Evolutionary conservation across 2,888 invertebrate genomes (phyloP), one percentile per base, ranked within the genome.

Genomic region (Eupithecia exiguata): DNA sequence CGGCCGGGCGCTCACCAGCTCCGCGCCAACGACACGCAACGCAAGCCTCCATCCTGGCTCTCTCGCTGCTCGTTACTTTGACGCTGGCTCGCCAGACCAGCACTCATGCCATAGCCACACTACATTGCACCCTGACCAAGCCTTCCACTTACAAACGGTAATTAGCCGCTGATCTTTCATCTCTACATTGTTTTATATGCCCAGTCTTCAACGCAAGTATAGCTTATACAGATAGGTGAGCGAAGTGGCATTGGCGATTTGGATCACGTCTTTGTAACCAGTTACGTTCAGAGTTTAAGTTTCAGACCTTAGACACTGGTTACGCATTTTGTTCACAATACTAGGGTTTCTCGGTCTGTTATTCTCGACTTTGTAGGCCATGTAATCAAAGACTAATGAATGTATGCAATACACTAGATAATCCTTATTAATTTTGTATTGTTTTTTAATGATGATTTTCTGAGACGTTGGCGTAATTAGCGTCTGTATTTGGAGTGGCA

Each of bases 1-100:
- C 85, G 97, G 90, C 96, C 96, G 78, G 97, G 97, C 81, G 95
- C 94, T 70, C 97, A 97, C 91, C 97, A 97, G 89, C 92, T 98
- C 87, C 96, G 96, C 92, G 95, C 96, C 79, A 95, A 95, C 87
- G 98, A 98, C 90, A 96, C 96, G 86, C 96, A 96, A 91, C 96
- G 96, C 93, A 97, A 97, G 95, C 96, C 97, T 79, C 96, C 97
- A 81, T 97, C 97, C 90, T 98, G 98, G 97, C 95, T 98, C 87
- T 96, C 97, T 71, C 96, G 97, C 91, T 98, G 98, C 96, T 96
- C 96, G 91, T 92, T 98, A 95, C 98, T 98, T 96, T 98, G 97
- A 98, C 97, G 96, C 86, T 84, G 83, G 77, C 80, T 76, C 77
- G 77, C 79, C 75, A 38, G 66, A 21, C 40, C 38, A n/a, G 10